Conservation (phyloP, 1,140 invertebrate genomes). For the Anagrus nilaparvatae region DNA sequence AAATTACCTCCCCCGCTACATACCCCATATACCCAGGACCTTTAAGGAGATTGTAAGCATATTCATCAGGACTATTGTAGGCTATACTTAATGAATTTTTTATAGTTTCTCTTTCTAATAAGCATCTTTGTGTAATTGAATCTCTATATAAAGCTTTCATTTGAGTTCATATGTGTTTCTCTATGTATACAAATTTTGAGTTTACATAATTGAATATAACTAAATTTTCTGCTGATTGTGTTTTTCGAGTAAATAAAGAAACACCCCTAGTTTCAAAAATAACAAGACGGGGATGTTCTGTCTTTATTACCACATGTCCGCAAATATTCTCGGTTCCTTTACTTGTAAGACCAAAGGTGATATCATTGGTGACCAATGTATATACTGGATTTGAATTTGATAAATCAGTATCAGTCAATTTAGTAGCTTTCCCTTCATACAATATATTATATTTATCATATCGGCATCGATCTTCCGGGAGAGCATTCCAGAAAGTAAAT, state of each 20-base stretch:
- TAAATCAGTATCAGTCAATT: background rate
- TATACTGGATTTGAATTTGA: conserved; percentile 1
- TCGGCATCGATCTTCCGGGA: conserved; percentile 9
- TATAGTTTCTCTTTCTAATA: conserved; percentile 6
- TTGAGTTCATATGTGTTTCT: too few relatives aligned
- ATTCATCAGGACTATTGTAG: conserved; percentile 11
- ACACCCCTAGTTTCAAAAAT: conserved; percentile 12
- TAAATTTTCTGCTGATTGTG: background rate
- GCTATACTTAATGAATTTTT: conserved; percentile 14
- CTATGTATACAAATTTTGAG: too few relatives aligned
- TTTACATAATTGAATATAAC: too few relatives aligned
- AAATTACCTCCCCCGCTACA: conserved; percentile 12
- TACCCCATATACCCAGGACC: conserved; percentile 18
- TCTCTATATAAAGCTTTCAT: conserved; percentile 6
- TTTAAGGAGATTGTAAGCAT: conserved; percentile 17
- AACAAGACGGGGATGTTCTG: conserved; percentile 20
- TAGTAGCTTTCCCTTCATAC: conserved; percentile 3
- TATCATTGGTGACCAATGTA: background rate
- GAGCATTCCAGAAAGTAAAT: conserved; percentile 12
- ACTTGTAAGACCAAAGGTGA: conserved; percentile 10
- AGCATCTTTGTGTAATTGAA: conserved; percentile 8
- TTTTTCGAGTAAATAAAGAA: background rate
- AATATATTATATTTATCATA: conserved; percentile 10
- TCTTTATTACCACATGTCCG: conserved; percentile 9
- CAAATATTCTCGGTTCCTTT: conserved; percentile 4